A percentile compares a stretch with the other conserved stretches of the same genome.
Evolutionary conservation across 2,888 invertebrate genomes (phyloP).

Genomic region (Sicus ferrugineus): DNA sequence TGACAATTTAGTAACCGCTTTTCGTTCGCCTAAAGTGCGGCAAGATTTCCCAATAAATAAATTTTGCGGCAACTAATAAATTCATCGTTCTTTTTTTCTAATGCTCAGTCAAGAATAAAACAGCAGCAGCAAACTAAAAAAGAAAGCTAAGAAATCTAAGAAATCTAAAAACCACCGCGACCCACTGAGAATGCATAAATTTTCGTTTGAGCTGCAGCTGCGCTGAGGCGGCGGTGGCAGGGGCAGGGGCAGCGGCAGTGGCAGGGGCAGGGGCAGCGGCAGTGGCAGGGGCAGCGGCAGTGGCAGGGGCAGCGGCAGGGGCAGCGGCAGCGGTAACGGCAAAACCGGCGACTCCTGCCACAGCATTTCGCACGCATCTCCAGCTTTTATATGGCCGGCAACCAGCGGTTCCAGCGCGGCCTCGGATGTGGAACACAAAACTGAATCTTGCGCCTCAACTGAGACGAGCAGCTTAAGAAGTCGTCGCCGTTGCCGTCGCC

Average conservation of each 20-base stretch:
- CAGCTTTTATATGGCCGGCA: conserved; percentile 15
- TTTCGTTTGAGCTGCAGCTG: conserved; percentile 20
- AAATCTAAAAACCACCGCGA: conserved; percentile 4
- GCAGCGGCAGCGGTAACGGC: conserved; percentile 1
- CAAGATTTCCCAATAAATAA: conserved; percentile 22
- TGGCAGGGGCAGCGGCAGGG: not conserved
- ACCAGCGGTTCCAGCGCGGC: not conserved
- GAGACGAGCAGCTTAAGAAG: conserved; percentile 1
- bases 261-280: not conserved
- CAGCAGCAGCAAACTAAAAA: not conserved
- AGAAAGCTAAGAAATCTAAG: not conserved
- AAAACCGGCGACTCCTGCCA: not conserved
- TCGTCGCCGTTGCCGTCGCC: not conserved
- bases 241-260: not conserved
- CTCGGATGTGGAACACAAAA: conserved; percentile 28
- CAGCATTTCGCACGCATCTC: conserved; percentile 28
- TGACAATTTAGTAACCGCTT: too few relatives aligned
- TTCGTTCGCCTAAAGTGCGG: not conserved
- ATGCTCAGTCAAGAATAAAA: not conserved
- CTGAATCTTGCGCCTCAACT: conserved; percentile 24
- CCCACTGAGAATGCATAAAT: conserved; percentile 31
- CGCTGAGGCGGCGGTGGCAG: not conserved
- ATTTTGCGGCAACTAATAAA: conserved; percentile 21
- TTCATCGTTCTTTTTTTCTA: conserved; percentile 6
- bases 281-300: too few relatives aligned